phyloP scores from a whole-genome alignment of 2,888 invertebrate genomes.

The Hirtodrosophila confusa region DNA sequence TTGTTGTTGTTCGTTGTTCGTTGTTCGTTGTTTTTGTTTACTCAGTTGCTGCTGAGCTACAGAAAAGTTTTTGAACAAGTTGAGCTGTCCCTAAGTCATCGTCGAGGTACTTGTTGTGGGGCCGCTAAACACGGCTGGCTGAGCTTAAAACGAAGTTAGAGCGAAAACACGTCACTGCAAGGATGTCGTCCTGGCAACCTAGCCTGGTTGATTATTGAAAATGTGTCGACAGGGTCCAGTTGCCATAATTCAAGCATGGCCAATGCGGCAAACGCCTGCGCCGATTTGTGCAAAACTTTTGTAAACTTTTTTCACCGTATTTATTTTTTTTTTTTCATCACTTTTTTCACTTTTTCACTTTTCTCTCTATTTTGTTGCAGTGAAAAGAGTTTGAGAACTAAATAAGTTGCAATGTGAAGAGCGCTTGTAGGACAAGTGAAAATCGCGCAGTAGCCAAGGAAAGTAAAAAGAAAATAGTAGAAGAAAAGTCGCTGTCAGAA shows the following conservation, averaged over 20 bases:
- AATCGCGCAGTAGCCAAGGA: constrained; percentile 33
- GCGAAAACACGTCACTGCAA: constrained; percentile 31
- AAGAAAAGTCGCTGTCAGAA: constrained; percentile 38
- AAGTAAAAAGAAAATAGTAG: constrained; percentile 30
- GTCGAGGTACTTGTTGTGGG: constrained; percentile 22
- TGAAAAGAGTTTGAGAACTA: constrained; percentile 51
- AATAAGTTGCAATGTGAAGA: constrained; percentile 78
- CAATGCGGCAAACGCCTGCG: constrained; percentile 53
- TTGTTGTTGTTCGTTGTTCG: constrained; percentile 19
- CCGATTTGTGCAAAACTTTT: constrained; percentile 49
- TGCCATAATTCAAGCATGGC: constrained; percentile 72
- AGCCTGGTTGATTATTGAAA: constrained; percentile 74
- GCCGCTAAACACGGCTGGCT: constrained; percentile 60
- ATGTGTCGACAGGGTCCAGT: constrained; percentile 73
- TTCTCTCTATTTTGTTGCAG: constrained; percentile 61
- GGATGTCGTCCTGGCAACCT: constrained; percentile 31
- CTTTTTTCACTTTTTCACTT: constrained; percentile 42
- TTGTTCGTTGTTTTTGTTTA: constrained; percentile 30
- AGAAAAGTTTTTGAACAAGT: constrained; percentile 64
- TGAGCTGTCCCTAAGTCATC: constrained; percentile 47
- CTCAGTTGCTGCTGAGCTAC: constrained; percentile 49
- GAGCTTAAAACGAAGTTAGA: constrained; percentile 72
- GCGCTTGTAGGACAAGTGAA: constrained; percentile 57
- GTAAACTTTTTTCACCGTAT: constrained; percentile 34
- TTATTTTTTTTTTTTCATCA: constrained; percentile 1